Evolutionary conservation across 2,888 invertebrate species (phyloP).

Genomic region (Eupithecia abbreviata): DNA sequence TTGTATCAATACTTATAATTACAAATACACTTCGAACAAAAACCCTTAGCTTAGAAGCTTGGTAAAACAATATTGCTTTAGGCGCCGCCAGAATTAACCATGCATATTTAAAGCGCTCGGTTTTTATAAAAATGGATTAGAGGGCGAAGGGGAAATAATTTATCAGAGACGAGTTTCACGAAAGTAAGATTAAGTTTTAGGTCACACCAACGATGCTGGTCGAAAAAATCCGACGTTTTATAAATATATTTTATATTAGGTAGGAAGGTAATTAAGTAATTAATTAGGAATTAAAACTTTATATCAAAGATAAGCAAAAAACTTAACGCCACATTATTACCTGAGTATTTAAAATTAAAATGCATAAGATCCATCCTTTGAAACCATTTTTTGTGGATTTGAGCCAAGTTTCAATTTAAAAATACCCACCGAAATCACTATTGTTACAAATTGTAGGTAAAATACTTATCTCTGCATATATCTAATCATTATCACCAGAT

Average conservation of each 20-base stretch:
- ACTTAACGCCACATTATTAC: not conserved
- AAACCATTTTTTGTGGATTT: constrained; percentile 24
- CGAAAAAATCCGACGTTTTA: not conserved
- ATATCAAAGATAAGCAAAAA: not conserved
- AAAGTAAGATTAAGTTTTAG: not conserved
- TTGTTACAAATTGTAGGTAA: constrained; percentile 10
- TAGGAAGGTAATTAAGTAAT: not conserved
- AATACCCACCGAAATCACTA: constrained; percentile 22
- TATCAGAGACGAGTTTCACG: not conserved
- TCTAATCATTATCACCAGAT: not conserved
- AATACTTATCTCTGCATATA: not conserved
- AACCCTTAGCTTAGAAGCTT: not conserved
- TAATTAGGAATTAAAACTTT: not conserved
- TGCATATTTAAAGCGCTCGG: not conserved
- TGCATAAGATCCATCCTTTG: constrained; percentile 1
- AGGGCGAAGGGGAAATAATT: not conserved
- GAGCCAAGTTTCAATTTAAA: constrained; percentile 31
- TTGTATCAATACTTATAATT: too few species aligned
- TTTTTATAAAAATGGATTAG: not conserved
- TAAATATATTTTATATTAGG: not conserved
- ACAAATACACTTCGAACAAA: not conserved
- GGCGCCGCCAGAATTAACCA: not conserved
- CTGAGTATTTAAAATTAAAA: not conserved
- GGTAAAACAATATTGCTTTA: not conserved
- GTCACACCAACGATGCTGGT: not conserved